Evolutionary conservation across 2,797 vertebrate genomes (phyloP).

Genomic region (Limosa lapponica): DNA sequence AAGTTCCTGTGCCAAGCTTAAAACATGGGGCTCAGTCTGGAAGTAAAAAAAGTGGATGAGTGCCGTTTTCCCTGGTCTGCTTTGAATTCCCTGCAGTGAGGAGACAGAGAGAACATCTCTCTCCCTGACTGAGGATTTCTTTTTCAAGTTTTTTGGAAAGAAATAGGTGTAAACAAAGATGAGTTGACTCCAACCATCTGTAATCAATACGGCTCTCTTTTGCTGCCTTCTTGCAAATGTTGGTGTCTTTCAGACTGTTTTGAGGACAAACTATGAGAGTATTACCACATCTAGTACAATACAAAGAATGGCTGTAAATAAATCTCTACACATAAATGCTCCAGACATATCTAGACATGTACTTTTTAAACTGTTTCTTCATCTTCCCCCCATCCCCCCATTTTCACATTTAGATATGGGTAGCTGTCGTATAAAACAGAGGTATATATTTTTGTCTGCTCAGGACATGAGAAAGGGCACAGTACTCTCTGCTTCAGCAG

Average conservation of each 20-base stretch:
- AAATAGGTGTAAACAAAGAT: no score
- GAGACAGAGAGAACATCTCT: background rate
- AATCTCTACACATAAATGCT: background rate
- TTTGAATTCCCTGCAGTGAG: background rate
- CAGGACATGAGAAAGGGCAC: slow-evolving; percentile 58
- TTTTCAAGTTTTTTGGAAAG: background rate
- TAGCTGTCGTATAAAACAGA: background rate
- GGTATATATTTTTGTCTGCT: slow-evolving; percentile 32
- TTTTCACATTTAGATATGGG: slow-evolving; percentile 1
- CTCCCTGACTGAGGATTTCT: background rate
- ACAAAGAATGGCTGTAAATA: background rate
- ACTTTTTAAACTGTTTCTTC: background rate
- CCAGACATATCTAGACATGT: background rate
- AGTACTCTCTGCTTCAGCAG: slow-evolving; percentile 3
- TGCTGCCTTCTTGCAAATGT: background rate
- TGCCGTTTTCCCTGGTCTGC: background rate
- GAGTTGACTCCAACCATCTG: no score
- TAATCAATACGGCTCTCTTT: background rate
- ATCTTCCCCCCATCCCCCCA: background rate
- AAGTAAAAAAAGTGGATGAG: background rate
- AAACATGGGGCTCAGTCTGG: background rate
- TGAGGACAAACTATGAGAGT: background rate
- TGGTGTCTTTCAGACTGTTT: background rate
- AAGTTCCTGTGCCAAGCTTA: background rate
- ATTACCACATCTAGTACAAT: background rate